Conservation (phyloP, 2,797 vertebrate species). For the Sitta carolinensis region DNA sequence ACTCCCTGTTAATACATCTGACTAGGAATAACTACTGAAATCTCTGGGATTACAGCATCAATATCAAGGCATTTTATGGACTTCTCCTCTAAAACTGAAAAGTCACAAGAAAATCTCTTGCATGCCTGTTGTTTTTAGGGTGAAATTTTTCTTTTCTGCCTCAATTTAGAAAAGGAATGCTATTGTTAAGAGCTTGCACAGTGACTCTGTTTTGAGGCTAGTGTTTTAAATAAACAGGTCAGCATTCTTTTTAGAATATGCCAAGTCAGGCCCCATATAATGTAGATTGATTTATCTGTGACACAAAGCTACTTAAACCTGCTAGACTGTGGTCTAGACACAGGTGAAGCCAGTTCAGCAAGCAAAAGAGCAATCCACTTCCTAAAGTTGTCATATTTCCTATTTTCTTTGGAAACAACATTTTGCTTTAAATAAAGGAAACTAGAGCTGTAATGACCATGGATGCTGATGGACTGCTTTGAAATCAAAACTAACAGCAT, state of each 20-base stretch:
- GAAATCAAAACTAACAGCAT: not conserved
- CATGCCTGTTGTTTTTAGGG: not conserved
- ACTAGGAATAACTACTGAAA: not conserved
- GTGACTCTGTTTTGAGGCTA: conserved; percentile 5
- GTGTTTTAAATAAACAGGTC: not conserved
- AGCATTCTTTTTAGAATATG: conserved; percentile 12
- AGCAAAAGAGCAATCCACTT: conserved; percentile 2
- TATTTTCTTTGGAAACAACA: not conserved
- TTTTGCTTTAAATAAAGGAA: not conserved
- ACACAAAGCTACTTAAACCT: conserved; percentile 17
- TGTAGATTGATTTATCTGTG: conserved; percentile 4
- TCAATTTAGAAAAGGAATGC: not conserved
- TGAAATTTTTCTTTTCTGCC: not conserved
- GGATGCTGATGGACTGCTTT: not conserved
- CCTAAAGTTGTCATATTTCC: not conserved
- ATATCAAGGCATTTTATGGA: not conserved
- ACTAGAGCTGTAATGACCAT: not conserved
- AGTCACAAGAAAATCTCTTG: not conserved
- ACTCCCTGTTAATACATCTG: not conserved
- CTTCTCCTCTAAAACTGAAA: not conserved
- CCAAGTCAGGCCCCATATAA: conserved; percentile 4
- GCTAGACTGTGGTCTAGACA: not conserved
- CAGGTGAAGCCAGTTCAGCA: conserved; percentile 15
- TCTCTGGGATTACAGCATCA: not conserved
- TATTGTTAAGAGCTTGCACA: not conserved